Base-by-base conservation (phyloP, 2,797 vertebrate genomes). In the Amniataba percoides region DNA sequence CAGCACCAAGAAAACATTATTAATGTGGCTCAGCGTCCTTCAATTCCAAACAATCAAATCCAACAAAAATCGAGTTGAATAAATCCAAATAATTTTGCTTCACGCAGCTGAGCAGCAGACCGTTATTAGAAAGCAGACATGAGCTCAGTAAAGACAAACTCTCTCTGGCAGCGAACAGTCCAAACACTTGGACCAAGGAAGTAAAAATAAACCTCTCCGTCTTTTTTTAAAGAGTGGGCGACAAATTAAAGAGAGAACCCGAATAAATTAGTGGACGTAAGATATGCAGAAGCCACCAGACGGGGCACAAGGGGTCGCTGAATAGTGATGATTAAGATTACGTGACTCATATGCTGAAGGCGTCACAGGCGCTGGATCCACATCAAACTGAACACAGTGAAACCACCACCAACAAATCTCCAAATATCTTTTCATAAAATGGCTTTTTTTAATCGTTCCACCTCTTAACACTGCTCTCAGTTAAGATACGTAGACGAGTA, bases 261-360 rank as follows among this genome's bases (percentile, higher is more conserved):
- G 59, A 56, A 64, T 64, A 56, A 60, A 31, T 31, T 46, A 52
- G 31, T 15, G 9, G n/a, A 27, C 40, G 15, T 31, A n/a, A 34
- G 13, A 18, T 21, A 31, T 21, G 39, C 52, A 45, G 51, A 42
- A 45, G 23, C 51, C 27, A 53, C 9, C 21, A 53, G 25, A 42
- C 15, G n/a, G 34, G 63, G 48, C 34, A 16, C 34, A 34, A 19
- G 18, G 27, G 49, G 49, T 53, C 19, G 16, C 23, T 21, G 18
- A n/a, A 16, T 16, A n/a, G 25, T 34, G 39, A 68, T 12, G 39
- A 14, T 52, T 56, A 59, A 42, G 36, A 59, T 42, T 42, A 59
- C 23, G n/a, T 56, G 66, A 68, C 7, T 55, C 65, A 53, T 14
- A 42, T 13, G 64, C 51, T 42, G 63, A 4, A 12, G 64, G 15